Conservation (phyloP, 2,113 vertebrate species). For the Verasper variegatus region DNA sequence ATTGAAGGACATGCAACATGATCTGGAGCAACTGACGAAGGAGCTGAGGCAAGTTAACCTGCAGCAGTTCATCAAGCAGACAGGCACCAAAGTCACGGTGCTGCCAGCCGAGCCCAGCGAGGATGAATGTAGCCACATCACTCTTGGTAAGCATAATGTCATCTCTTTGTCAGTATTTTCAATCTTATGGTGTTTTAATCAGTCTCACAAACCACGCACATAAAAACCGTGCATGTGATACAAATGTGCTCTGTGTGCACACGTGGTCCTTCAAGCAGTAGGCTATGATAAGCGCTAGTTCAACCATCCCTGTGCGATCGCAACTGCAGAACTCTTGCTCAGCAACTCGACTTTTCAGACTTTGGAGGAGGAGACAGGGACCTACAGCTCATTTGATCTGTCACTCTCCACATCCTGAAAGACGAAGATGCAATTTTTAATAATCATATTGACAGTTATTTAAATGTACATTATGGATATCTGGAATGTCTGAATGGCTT, state of each 20-base stretch:
- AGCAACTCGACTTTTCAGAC: neutral
- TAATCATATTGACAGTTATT: neutral
- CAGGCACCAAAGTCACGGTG: slow-evolving; percentile 96
- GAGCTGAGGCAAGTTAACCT: slow-evolving; percentile 97
- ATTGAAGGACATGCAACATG: slow-evolving; percentile 92
- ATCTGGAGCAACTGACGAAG: slow-evolving; percentile 96
- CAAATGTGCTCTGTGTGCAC: too few relatives aligned
- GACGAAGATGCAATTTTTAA: too few relatives aligned
- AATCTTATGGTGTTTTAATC: neutral
- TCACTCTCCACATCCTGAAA: neutral
- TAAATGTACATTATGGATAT: neutral
- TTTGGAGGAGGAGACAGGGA: neutral
- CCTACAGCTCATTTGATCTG: neutral
- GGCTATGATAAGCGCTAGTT: neutral
- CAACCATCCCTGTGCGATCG: neutral
- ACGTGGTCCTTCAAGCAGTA: neutral
- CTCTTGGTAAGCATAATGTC: slow-evolving; percentile 63
- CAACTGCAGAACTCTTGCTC: neutral
- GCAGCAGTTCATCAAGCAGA: slow-evolving; percentile 98
- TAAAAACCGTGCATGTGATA: too few relatives aligned
- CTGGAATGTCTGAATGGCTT: too few relatives aligned
- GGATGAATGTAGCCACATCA: slow-evolving; percentile 80
- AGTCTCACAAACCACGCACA: neutral
- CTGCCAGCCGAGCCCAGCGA: slow-evolving; percentile 91
- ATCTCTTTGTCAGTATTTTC: neutral